Percentiles rank a stretch among this genome's conserved stretches.
Conservation (phyloP, 2,888 invertebrate genomes). For the Slavum lentiscoides region DNA sequence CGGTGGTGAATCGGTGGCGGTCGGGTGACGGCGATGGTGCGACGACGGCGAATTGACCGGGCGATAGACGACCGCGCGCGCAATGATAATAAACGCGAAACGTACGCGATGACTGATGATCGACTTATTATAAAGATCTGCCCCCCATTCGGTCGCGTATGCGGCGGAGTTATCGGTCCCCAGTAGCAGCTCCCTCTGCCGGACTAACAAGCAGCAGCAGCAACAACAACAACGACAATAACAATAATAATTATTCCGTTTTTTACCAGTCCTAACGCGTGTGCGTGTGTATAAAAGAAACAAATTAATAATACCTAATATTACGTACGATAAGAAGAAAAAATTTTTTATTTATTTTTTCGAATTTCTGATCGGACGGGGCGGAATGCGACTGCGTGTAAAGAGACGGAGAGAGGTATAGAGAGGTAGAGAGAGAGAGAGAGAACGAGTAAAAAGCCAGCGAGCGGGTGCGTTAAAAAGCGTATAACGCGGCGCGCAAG, state of each 20-base stretch:
- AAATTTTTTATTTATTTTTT: background rate
- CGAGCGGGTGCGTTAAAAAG: background rate
- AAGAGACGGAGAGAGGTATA: no score
- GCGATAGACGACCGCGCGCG: slow-evolving; percentile 1
- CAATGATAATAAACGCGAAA: slow-evolving; percentile 25
- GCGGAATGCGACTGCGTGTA: background rate
- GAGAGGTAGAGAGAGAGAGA: background rate
- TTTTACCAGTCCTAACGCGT: no score
- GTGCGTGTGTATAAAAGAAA: no score
- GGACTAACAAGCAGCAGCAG: background rate
- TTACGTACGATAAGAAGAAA: no score
- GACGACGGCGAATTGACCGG: background rate
- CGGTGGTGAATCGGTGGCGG: background rate
- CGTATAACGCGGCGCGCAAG: slow-evolving; percentile 27
- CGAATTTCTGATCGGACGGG: background rate
- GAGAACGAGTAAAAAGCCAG: no score
- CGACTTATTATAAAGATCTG: slow-evolving; percentile 6
- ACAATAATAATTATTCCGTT: no score
- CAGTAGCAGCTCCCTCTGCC: slow-evolving; percentile 44
- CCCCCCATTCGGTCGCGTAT: background rate
- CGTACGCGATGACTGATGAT: slow-evolving; percentile 18
- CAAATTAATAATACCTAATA: no score
- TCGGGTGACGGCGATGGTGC: background rate
- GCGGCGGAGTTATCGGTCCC: background rate
- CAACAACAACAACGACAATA: background rate